These are phyloP conservation scores for Opisthograptis luteolata DNA, from an alignment of 2,888 invertebrate species.

Conservation along the genomic window DNA sequence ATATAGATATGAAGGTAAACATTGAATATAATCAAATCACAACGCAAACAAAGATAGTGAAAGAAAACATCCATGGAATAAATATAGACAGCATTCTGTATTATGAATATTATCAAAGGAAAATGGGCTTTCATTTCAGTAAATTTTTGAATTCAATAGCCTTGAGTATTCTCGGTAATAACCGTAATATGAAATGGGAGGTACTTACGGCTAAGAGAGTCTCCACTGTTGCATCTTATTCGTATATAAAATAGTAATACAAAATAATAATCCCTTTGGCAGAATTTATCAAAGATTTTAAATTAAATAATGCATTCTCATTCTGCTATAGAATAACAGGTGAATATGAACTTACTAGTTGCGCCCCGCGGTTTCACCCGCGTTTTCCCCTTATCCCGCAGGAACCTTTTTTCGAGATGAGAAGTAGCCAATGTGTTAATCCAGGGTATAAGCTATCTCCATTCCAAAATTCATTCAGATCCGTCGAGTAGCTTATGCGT, in stretches of 20 bases:
- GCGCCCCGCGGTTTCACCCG: too few species aligned
- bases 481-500: too few species aligned
- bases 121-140: slow-evolving; percentile 25
- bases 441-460: too few species aligned
- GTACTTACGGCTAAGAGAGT: neutral
- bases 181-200: slow-evolving; percentile 31
- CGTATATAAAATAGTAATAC: too few species aligned
- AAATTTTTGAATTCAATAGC: slow-evolving; percentile 25
- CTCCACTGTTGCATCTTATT: neutral
- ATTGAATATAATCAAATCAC: slow-evolving; percentile 1
- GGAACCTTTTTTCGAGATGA: too few species aligned
- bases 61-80: neutral
- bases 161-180: slow-evolving; percentile 38
- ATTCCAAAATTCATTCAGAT: too few species aligned
- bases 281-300: slow-evolving; percentile 6
- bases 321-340: too few species aligned
- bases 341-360: too few species aligned
- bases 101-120: slow-evolving; percentile 33
- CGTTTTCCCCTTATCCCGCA: too few species aligned
- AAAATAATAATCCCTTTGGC: too few species aligned
- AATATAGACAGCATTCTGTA: slow-evolving; percentile 10
- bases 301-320: too few species aligned
- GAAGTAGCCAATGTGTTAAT: too few species aligned
- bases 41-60: neutral
- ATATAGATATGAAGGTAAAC: neutral